These are phyloP conservation scores for Callinectes sapidus DNA, from an alignment of 2,888 invertebrate genomes.

Conservation along the genomic window DNA sequence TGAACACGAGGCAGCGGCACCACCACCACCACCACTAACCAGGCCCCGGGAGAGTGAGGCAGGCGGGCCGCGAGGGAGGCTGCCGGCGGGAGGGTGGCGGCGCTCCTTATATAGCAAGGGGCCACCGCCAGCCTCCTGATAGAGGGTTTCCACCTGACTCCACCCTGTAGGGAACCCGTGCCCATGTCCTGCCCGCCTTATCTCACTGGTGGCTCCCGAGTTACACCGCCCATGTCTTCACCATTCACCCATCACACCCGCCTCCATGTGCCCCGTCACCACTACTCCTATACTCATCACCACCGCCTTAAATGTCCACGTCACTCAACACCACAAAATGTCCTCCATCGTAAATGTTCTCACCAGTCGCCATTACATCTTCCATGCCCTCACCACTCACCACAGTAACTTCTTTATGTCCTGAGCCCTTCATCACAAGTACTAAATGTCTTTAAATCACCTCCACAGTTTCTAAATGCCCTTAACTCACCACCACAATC, in stretches of 20 bases:
- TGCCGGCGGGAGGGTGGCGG: neutral
- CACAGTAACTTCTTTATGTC: too few relatives aligned
- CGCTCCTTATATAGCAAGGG: neutral
- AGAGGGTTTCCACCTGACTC: slow-evolving; percentile 7
- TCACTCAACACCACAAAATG: too few relatives aligned
- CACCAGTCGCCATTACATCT: neutral
- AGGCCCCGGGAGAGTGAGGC: neutral
- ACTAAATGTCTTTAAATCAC: neutral
- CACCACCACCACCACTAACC: neutral
- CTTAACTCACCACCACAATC: too few relatives aligned
- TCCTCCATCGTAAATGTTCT: neutral
- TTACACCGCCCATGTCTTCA: neutral
- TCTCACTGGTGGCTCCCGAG: neutral
- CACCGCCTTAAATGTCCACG: neutral
- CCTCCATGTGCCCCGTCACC: neutral
- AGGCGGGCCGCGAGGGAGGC: neutral
- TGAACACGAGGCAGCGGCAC: neutral
- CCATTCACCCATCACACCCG: neutral
- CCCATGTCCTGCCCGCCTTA: slow-evolving; percentile 6
- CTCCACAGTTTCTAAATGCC: neutral
- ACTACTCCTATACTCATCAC: neutral
- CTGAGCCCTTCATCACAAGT: too few relatives aligned
- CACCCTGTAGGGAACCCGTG: neutral
- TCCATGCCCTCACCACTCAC: too few relatives aligned
- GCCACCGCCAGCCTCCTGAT: slow-evolving; percentile 11